These are phyloP conservation scores for Zaprionus lachaisei DNA, from an alignment of 1,140 invertebrate species.

Conservation along the genomic window DNA sequence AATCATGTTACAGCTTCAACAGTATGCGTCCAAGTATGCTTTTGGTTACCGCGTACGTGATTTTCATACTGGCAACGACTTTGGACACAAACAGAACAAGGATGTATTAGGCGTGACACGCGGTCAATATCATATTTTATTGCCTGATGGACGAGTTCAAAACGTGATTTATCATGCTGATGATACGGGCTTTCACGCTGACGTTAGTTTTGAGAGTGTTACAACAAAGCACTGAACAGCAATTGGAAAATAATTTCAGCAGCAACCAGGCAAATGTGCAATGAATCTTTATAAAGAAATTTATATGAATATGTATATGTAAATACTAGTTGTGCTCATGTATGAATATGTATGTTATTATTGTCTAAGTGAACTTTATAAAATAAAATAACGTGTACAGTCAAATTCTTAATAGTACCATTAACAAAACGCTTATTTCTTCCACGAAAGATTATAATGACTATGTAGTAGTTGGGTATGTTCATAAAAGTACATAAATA, in stretches of 20 bases:
- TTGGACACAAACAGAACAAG: constrained; percentile 89
- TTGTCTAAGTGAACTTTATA: constrained; percentile 13
- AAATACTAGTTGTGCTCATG: not conserved
- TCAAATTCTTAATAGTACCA: not conserved
- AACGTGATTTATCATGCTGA: constrained; percentile 92
- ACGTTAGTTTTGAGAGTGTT: constrained; percentile 87
- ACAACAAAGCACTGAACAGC: constrained; percentile 53
- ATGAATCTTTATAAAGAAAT: constrained; percentile 21
- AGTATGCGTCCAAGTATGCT: constrained; percentile 90
- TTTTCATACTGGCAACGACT: constrained; percentile 89
- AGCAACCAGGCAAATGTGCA: constrained; percentile 43
- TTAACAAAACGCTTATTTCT: too few species aligned
- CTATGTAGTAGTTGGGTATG: too few species aligned
- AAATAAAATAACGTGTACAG: constrained; percentile 5
- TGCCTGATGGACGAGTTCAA: constrained; percentile 91
- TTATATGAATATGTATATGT: not conserved
- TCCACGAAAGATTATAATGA: too few species aligned
- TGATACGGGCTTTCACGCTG: constrained; percentile 90
- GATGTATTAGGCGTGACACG: constrained; percentile 88
- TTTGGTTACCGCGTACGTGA: constrained; percentile 91
- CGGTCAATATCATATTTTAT: constrained; percentile 90
- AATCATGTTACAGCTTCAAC: constrained; percentile 86
- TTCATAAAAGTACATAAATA: too few species aligned
- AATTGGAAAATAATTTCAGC: not conserved
- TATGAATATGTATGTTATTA: not conserved